Evolutionary conservation across 1,140 invertebrate species (phyloP).

Genomic region (Bombus sibiricus): DNA sequence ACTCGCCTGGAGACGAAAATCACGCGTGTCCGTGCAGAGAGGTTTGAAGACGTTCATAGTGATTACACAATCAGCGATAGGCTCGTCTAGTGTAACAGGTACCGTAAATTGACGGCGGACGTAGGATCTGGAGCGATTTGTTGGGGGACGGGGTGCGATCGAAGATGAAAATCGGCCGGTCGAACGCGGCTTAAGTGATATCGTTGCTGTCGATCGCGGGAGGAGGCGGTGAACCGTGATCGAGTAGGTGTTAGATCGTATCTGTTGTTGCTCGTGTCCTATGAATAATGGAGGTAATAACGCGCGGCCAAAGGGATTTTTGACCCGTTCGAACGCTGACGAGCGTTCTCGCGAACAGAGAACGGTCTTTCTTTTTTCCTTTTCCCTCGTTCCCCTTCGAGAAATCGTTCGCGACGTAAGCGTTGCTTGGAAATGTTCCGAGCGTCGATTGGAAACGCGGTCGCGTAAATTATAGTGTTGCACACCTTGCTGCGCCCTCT

Average conservation of each 20-base stretch:
- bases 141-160: conserved; percentile 28
- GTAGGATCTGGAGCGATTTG: conserved; percentile 20
- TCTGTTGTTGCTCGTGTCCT: conserved; percentile 51
- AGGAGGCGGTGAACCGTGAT: conserved; percentile 41
- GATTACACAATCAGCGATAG: conserved; percentile 16
- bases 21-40: neutral
- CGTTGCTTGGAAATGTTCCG: neutral
- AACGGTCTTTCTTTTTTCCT: neutral
- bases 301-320: conserved; percentile 29
- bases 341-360: neutral
- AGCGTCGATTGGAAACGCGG: neutral
- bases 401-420: conserved; percentile 3
- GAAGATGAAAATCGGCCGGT: conserved; percentile 49
- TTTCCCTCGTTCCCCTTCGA: neutral
- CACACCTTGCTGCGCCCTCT: neutral
- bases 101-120: neutral
- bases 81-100: conserved; percentile 6
- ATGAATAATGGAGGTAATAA: conserved; percentile 54
- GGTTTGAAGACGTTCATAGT: too few species aligned
- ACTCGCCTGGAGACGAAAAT: neutral
- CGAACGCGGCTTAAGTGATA: conserved; percentile 52
- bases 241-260: conserved; percentile 56
- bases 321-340: neutral
- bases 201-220: conserved; percentile 50
- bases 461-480: conserved; percentile 5